Conservation (phyloP, 2,888 invertebrate genomes). For the Limnephilus marmoratus region DNA sequence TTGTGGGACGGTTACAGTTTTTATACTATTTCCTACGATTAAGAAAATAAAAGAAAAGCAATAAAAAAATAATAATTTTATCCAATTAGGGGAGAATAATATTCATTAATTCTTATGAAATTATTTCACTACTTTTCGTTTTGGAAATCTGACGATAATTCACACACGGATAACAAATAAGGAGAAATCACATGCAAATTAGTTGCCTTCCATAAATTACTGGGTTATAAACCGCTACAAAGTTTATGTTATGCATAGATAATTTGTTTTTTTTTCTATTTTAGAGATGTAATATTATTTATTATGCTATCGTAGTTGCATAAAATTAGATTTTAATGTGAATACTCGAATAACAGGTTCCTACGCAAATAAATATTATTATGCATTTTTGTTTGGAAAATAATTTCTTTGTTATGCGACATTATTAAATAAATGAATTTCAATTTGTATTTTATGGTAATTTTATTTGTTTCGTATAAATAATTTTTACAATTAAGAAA, state of each 20-base stretch:
- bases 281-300: not conserved
- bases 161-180: not conserved
- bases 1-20: not conserved
- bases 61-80: not conserved
- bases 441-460: too few species aligned
- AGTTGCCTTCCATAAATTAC: not conserved
- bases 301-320: not conserved
- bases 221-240: not conserved
- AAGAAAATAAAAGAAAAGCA: not conserved
- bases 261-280: not conserved
- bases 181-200: not conserved
- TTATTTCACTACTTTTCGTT: not conserved
- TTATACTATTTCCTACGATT: not conserved
- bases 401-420: too few species aligned
- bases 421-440: too few species aligned
- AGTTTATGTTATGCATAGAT: too few species aligned
- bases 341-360: not conserved
- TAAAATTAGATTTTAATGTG: not conserved
- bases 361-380: not conserved
- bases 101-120: not conserved
- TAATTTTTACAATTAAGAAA: too few species aligned
- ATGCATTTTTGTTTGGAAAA: not conserved
- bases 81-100: not conserved
- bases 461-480: too few species aligned
- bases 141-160: not conserved